Conservation (phyloP, 1,140 invertebrate genomes). For the Pseudomyrmex dendroicus region DNA sequence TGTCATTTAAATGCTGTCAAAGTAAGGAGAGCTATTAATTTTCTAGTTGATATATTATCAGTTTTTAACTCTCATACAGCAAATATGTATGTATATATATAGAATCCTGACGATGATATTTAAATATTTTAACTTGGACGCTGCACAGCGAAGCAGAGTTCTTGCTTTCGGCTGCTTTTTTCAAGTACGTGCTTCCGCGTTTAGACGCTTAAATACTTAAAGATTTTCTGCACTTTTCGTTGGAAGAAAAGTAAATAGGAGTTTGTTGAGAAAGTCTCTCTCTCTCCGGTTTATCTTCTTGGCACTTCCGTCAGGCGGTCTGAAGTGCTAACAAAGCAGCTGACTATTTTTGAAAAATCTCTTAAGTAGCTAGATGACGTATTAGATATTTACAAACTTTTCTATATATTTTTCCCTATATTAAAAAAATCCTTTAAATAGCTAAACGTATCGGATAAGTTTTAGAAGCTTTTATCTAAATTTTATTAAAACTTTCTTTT, state of each 20-base stretch:
- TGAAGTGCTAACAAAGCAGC: conserved; percentile 46
- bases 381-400: conserved; percentile 22
- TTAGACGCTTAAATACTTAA: conserved; percentile 44
- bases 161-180: neutral
- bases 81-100: neutral
- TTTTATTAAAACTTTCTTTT: neutral
- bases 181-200: conserved; percentile 10
- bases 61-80: neutral
- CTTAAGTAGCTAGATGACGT: conserved; percentile 1
- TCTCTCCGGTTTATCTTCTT: conserved; percentile 6
- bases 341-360: conserved; percentile 52
- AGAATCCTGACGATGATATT: neutral
- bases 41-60: neutral
- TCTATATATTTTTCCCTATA: too few relatives aligned
- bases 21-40: conserved; percentile 6
- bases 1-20: conserved; percentile 1
- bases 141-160: too few relatives aligned
- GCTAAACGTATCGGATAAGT: too few relatives aligned
- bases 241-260: conserved; percentile 41
- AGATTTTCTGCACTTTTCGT: conserved; percentile 42
- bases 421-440: too few relatives aligned
- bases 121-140: neutral
- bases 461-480: too few relatives aligned
- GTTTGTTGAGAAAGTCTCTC: conserved; percentile 26
- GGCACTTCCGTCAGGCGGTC: conserved; percentile 4